Base-by-base conservation (phyloP, 1,140 invertebrate genomes). In the Coenobita brevimanus region DNA sequence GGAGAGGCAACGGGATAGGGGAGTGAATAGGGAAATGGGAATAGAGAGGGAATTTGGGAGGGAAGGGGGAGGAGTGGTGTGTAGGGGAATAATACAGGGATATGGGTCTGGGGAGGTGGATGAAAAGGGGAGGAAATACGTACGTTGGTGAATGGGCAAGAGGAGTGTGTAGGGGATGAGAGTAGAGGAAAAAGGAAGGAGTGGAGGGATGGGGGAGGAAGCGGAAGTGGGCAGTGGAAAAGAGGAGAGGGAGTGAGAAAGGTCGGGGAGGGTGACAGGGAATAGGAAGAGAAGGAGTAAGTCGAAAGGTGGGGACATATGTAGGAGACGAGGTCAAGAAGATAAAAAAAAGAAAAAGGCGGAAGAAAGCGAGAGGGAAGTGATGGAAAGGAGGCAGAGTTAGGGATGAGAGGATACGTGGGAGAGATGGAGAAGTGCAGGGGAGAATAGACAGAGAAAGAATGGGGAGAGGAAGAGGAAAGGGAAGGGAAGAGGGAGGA, bases 401-500 rank as follows among this genome's bases (percentile, higher is more conserved):
- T 50, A 62, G 81, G 60, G 83, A 89, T 1, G 3, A 27, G 17
- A 27, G 3, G 57, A n/a, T 13, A 30, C 38, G 50, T n/a, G 83
- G 87, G 2, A 87, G 64, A 13, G 90, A 88, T 75, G 36, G 60
- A 33, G 43, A 89, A n/a, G n/a, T n/a, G n/a, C n/a, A 41, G 17
- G 38, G 38, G 43, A 13, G 46, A n/a, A n/a, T n/a, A n/a, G n/a
- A n/a, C n/a, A n/a, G n/a, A n/a, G n/a, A n/a, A n/a, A n/a, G n/a
- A n/a, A n/a, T n/a, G 41, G 81, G 13, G 64, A 43, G 24, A 67
- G 57, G n/a, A 15, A 30, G 62, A 64, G 24, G 83, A 89, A 1
- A 87, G 64, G 13, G 90, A 88, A 76, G 36, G 60, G 41, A 46
- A 89, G 62, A 62, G 81, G 60, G 83, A 89, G 3, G 3, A 27